Evolutionary conservation across 2,113 vertebrate genomes (phyloP), one percentile per base, ranked within the genome.

Genomic region (Callipepla squamata): DNA sequence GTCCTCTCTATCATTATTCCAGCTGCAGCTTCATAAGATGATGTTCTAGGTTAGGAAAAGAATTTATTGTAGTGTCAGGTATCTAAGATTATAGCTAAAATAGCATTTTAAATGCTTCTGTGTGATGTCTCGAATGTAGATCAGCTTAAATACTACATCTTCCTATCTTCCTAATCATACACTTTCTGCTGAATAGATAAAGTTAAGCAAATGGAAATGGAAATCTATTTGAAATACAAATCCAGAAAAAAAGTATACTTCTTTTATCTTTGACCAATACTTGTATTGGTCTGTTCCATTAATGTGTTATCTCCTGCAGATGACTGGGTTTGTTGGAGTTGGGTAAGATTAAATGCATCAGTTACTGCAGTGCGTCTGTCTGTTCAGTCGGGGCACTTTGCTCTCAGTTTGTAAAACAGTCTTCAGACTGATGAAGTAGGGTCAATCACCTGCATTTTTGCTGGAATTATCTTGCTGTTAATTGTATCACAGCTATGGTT

Each of bases 301-400:
- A 94, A 79, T 62, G 69, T 69, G 45, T 96, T 95, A 89, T 95
- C 95, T 94, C 93, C 87, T 87, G 86, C 96, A 95, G 95, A 96
- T 89, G 80, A 83, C 83, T 20, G 34, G 38, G 67, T 93, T 96
- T 94, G 90, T 96, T 1, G 2, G 88, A 93, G 94, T 85, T 96
- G 90, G 97, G 84, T 89, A 94, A 97, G 94, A 96, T 96, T 97
- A 97, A 96, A 95, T 93, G 81, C 96, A 95, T 96, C 73, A 91
- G 92, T 85, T 78, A 19, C 87, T 75, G n/a, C 84, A 96, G 94
- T 97, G 96, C 95, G 89, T 94, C 96, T 96, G 89, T 94, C 96
- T 96, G 93, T 93, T 97, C 95, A 97, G 97, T 96, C 92, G 81
- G 65, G 85, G 93, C 94, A 87, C 95, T 97, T 93, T 95, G 95